Evolutionary conservation across 2,113 vertebrate species (phyloP).

Genomic region (Climacteris rufus): DNA sequence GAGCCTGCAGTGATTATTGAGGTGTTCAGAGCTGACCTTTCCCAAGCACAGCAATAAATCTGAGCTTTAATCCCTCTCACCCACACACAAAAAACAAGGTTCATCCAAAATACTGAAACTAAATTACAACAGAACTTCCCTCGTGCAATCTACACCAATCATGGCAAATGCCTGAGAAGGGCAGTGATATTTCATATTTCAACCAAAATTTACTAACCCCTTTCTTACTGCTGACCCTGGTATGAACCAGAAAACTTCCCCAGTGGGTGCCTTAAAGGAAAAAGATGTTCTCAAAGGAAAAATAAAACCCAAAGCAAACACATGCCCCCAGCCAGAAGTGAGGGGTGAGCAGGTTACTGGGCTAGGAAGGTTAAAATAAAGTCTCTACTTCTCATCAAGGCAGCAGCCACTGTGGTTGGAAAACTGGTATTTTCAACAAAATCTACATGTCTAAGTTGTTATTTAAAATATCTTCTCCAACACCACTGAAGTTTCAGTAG

Average conservation of each 20-base stretch:
- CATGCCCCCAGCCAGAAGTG: accelerated
- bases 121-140: neutral
- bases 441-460: neutral
- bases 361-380: neutral
- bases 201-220: neutral
- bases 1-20: neutral
- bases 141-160: neutral
- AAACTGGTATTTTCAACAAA: neutral
- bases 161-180: neutral
- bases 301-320: neutral
- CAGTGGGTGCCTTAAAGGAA: neutral
- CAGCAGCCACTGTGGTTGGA: neutral
- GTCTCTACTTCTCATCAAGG: neutral
- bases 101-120: neutral
- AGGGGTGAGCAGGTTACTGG: neutral
- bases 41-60: neutral
- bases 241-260: neutral
- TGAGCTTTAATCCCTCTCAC: neutral
- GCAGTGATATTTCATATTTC: neutral
- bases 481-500: neutral
- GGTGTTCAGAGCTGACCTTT: neutral
- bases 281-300: neutral
- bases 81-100: neutral
- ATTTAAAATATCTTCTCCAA: neutral
- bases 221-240: neutral